Evolutionary conservation across 2,113 vertebrate genomes (phyloP), one percentile per base, ranked within the genome.

Genomic region (Amphiprion ocellaris): DNA sequence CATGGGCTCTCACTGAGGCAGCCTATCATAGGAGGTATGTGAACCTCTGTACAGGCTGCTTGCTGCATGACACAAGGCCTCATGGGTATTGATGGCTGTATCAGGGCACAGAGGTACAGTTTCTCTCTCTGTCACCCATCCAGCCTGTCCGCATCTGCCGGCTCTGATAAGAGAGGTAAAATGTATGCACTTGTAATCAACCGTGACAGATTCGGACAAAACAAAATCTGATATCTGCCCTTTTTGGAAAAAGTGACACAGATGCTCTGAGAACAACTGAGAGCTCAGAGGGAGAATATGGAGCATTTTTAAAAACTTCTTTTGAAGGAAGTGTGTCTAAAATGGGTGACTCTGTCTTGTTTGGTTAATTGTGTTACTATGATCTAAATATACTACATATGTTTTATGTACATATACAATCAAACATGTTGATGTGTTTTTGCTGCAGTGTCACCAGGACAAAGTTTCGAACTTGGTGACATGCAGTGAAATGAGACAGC

Each of bases 61-160:
- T 49, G 74, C 76, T 23, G 68, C 75, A 67, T 90, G 89, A 88
- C 83, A 89, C 85, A 70, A 14, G 24, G 74, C 74, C 93, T 91
- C 74, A 69, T 93, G 90, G 91, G 93, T 91, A 93, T 92, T 93
- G 91, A 91, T 91, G 82, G 47, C 67, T 82, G 87, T 88, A 92
- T 94, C 91, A 90, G 86, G 82, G 85, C 61, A 92, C 89, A 81
- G 74, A 71, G 77, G 63, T 89, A 89, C 53, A 23, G 79, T 91
- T 90, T 88, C 92, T 84, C 76, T 79, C 46, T 58, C 71, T 69
- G 65, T 86, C 73, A 82, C 72, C 68, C 55, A 84, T 86, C 61
- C 70, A 75, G 62, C 74, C 79, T 77, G 73, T 73, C 77, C 28
- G 71, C 78, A 81, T 66, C 47, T 39, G 53, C 44, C 21, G 8